A percentile compares a stretch with the other conserved stretches of the same genome.
phyloP scores from a whole-genome alignment of 1,140 invertebrate genomes.

The Eumaeus atala region DNA sequence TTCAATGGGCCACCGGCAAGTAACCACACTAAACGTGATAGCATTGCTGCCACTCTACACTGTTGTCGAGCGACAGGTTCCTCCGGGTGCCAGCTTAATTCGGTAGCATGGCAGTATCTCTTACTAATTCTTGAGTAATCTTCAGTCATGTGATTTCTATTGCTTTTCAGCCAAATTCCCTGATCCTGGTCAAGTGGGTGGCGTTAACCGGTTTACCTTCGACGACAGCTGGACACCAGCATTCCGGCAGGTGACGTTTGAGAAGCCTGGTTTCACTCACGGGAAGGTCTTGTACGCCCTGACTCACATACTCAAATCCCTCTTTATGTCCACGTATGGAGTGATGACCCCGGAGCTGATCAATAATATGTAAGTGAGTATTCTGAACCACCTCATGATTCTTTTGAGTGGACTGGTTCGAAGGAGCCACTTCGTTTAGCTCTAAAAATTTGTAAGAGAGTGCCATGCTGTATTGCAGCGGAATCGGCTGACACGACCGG shows the following conservation, averaged over 20 bases:
- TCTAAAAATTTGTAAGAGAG: no score
- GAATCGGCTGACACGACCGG: no score
- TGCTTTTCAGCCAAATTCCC: conserved; percentile 34
- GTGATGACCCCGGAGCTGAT: background rate
- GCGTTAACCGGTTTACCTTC: conserved; percentile 31
- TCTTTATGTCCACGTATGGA: background rate
- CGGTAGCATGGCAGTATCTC: background rate
- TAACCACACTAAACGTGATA: no score
- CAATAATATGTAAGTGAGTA: conserved; percentile 19
- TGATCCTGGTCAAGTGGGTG: conserved; percentile 34
- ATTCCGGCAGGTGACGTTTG: background rate
- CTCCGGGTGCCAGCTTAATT: no score
- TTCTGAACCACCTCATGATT: conserved; percentile 28
- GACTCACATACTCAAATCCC: background rate
- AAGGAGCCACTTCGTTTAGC: no score
- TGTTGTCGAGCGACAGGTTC: no score
- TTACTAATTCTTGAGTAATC: background rate
- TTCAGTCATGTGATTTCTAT: background rate
- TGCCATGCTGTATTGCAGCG: no score
- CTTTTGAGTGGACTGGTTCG: background rate
- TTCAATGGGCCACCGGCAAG: no score
- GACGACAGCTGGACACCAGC: conserved; percentile 31
- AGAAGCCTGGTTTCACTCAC: background rate
- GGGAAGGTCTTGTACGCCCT: background rate
- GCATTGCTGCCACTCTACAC: no score